A percentile compares a stretch with the other conserved stretches of the same genome.
Conservation (phyloP, 2,888 invertebrate genomes). For the Eucriotettix oculatus region DNA sequence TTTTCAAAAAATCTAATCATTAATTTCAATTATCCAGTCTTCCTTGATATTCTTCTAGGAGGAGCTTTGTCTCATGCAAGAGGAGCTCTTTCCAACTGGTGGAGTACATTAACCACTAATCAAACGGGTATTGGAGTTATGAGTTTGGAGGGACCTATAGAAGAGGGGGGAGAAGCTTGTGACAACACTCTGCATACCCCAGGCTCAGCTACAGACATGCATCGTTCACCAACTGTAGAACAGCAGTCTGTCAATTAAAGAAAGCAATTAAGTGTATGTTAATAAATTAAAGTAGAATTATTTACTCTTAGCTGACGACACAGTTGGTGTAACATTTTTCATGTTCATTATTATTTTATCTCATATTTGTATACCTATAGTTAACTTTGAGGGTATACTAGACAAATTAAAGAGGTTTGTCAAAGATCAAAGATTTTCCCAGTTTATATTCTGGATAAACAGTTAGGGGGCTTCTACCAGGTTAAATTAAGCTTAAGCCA, state of each 20-base stretch:
- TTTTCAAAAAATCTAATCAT: no score
- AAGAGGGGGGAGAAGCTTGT: not conserved
- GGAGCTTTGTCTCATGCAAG: constrained; percentile 78
- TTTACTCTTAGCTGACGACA: no score
- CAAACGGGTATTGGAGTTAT: constrained; percentile 18
- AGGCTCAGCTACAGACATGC: not conserved
- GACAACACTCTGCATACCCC: not conserved
- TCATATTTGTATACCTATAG: no score
- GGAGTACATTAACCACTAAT: constrained; percentile 51
- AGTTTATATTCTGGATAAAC: no score
- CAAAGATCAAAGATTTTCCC: no score
- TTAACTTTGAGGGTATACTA: no score
- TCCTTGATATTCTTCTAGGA: constrained; percentile 31
- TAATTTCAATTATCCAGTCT: not conserved
- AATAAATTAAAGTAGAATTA: no score
- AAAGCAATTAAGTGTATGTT: not conserved
- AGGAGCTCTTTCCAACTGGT: constrained; percentile 75
- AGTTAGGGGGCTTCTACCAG: no score
- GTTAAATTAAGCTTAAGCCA: no score
- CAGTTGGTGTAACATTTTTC: no score
- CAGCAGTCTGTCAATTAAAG: not conserved
- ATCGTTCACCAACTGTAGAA: not conserved
- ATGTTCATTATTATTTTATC: no score
- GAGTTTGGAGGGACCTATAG: not conserved
- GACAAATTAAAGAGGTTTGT: no score